These are phyloP conservation scores for Drosophila mercatorum DNA, from an alignment of 2,888 invertebrate genomes.

Conservation along the genomic window DNA sequence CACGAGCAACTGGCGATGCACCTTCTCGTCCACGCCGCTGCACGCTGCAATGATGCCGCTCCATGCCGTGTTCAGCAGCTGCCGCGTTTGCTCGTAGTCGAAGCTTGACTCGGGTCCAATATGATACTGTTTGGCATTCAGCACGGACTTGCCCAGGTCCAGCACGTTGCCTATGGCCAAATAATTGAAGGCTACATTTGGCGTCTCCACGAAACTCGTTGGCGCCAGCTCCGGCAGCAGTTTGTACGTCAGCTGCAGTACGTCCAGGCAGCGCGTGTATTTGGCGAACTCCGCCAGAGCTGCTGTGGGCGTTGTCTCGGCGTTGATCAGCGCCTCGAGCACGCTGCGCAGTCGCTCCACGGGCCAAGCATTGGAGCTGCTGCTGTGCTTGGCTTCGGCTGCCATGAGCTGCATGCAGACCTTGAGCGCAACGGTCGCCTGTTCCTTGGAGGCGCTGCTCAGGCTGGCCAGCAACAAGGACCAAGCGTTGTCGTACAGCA, in stretches of 20 bases:
- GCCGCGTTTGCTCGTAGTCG: constrained; percentile 86
- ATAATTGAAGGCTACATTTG: constrained; percentile 87
- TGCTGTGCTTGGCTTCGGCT: constrained; percentile 88
- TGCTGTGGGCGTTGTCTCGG: constrained; percentile 87
- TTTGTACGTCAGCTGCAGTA: constrained; percentile 90
- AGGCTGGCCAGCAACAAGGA: constrained; percentile 85
- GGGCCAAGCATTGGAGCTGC: constrained; percentile 83
- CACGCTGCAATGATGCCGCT: constrained; percentile 86
- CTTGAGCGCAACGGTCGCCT: constrained; percentile 88
- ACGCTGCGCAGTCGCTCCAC: constrained; percentile 88
- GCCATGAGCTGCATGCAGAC: constrained; percentile 90
- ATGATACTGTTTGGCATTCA: constrained; percentile 80
- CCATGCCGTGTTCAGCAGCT: constrained; percentile 91
- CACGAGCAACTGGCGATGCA: constrained; percentile 92
- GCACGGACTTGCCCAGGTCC: constrained; percentile 82
- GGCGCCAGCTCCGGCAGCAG: constrained; percentile 87
- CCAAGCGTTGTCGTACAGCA: constrained; percentile 89
- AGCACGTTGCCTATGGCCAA: constrained; percentile 87
- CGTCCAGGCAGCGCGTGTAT: constrained; percentile 90
- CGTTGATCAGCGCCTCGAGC: constrained; percentile 88
- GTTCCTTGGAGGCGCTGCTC: constrained; percentile 24
- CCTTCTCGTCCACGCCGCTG: constrained; percentile 87
- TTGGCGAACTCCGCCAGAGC: constrained; percentile 90
- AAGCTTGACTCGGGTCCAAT: constrained; percentile 29
- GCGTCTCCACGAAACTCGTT: constrained; percentile 85